phyloP scores from a whole-genome alignment of 2,113 vertebrate species.

The Sceloporus undulatus region DNA sequence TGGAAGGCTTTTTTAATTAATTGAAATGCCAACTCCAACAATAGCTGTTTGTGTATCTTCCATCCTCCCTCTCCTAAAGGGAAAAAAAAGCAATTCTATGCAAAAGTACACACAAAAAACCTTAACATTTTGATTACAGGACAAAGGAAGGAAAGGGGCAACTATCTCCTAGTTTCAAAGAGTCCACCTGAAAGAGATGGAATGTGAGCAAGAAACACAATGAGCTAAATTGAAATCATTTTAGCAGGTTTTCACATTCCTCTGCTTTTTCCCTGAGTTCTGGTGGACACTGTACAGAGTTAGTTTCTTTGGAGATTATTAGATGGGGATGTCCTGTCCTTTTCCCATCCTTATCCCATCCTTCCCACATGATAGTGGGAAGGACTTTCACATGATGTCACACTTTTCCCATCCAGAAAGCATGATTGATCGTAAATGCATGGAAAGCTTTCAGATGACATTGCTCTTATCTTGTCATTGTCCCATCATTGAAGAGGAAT shows the following conservation, averaged over 20 bases:
- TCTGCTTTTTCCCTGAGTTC: background rate
- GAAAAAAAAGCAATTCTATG: constrained; percentile 26
- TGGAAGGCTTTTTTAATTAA: constrained; percentile 50
- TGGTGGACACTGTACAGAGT: background rate
- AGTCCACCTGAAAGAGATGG: background rate
- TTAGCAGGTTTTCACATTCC: background rate
- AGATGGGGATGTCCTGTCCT: no score
- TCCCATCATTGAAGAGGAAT: no score
- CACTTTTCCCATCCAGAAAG: no score
- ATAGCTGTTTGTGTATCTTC: constrained; percentile 4
- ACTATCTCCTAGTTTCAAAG: constrained; percentile 5
- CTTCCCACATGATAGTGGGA: no score
- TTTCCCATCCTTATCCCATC: no score
- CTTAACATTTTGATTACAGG: constrained; percentile 2
- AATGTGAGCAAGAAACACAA: constrained; percentile 3
- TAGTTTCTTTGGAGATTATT: background rate
- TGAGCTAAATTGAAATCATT: background rate
- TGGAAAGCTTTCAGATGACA: no score
- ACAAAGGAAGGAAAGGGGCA: background rate
- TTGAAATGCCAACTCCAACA: constrained; percentile 38
- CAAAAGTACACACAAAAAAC: background rate
- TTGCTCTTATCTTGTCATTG: no score
- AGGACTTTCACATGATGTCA: no score
- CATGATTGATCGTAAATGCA: no score
- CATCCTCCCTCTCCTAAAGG: constrained; percentile 8